Conservation (phyloP, 2,113 vertebrate genomes). For the Paraplagusia blochii region DNA sequence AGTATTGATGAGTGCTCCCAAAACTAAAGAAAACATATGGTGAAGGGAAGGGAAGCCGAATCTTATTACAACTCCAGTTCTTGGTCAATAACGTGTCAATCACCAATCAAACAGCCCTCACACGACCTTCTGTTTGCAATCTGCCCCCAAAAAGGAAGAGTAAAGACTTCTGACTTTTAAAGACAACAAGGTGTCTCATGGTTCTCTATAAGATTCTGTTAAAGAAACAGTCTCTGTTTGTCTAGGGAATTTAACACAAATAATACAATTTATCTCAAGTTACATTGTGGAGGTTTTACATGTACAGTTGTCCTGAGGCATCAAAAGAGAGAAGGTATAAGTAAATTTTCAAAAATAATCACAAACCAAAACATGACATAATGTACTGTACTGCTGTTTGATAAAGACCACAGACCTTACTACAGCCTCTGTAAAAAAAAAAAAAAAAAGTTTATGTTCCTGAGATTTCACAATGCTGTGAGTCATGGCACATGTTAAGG, state of each 20-base stretch:
- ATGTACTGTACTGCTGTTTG: constrained; percentile 20
- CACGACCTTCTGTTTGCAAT: constrained; percentile 67
- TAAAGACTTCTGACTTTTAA: constrained; percentile 20
- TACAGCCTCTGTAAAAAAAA: constrained; percentile 26
- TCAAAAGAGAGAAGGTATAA: constrained; percentile 21
- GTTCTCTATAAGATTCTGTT: constrained; percentile 41
- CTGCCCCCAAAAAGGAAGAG: constrained; percentile 49
- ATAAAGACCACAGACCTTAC: constrained; percentile 28
- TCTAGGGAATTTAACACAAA: too few species aligned
- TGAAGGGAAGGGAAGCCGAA: too few species aligned
- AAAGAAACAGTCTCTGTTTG: background rate
- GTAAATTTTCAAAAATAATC: constrained; percentile 25
- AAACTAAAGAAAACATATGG: too few species aligned
- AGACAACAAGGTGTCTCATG: constrained; percentile 15
- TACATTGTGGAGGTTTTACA: too few species aligned
- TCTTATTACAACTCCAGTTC: too few species aligned
- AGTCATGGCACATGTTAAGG: constrained; percentile 32
- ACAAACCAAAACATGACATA: constrained; percentile 29
- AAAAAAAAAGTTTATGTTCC: constrained; percentile 13
- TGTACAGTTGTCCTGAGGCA: background rate
- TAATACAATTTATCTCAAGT: too few species aligned
- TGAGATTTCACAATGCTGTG: constrained; percentile 6
- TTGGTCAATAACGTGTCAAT: constrained; percentile 22
- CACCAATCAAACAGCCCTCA: constrained; percentile 49
- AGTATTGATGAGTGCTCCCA: too few species aligned